Conservation (phyloP, 2,888 invertebrate species). For the Drosophila vallismaia region DNA sequence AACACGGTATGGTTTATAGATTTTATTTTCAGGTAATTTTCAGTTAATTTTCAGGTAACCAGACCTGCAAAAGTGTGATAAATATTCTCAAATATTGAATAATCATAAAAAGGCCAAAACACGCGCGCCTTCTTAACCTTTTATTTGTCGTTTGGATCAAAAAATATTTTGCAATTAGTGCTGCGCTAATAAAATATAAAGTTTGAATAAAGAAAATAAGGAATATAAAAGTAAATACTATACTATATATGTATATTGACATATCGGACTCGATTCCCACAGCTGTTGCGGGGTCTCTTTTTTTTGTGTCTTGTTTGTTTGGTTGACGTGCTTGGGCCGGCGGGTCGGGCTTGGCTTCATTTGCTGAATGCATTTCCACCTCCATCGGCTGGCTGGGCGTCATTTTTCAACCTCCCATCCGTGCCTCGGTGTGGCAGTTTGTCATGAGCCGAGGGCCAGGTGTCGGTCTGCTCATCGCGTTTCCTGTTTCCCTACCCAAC, state of each 20-base stretch:
- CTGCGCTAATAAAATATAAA: conserved; percentile 31
- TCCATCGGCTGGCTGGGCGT: conserved; percentile 52
- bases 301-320: conserved; percentile 40
- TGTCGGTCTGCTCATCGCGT: conserved; percentile 38
- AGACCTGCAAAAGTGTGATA: too few relatives aligned
- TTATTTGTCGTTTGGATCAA: conserved; percentile 22
- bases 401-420: conserved; percentile 64
- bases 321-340: conserved; percentile 50
- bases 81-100: conserved; percentile 66
- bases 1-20: conserved; percentile 44
- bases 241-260: conserved; percentile 25
- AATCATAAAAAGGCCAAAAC: conserved; percentile 49
- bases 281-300: conserved; percentile 12
- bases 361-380: conserved; percentile 66
- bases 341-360: conserved; percentile 37
- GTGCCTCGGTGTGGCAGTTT: conserved; percentile 30
- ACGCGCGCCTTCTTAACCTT: conserved; percentile 4
- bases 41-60: neutral
- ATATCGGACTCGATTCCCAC: conserved; percentile 38
- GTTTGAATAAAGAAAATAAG: conserved; percentile 9
- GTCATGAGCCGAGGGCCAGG: conserved; percentile 39
- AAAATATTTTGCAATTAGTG: conserved; percentile 59
- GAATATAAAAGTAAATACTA: conserved; percentile 6
- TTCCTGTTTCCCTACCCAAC: conserved; percentile 27
- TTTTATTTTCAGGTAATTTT: conserved; percentile 4